Percentiles rank a stretch among this genome's conserved stretches.
phyloP scores from a whole-genome alignment of 2,888 invertebrate species.

The Cacoxenus indagator region DNA sequence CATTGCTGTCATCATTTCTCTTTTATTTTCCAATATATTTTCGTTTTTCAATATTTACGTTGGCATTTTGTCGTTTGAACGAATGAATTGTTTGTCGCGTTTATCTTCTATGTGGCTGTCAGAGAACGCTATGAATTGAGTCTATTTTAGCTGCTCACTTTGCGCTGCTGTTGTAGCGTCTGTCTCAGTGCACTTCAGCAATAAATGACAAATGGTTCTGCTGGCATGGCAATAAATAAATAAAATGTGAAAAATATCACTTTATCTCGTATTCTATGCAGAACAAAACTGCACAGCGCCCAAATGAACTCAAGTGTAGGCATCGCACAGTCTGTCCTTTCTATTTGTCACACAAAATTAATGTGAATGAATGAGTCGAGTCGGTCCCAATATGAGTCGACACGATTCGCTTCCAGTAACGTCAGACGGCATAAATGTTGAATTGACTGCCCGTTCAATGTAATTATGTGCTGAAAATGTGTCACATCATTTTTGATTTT shows the following conservation, averaged over 20 bases:
- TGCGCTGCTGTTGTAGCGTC: conserved; percentile 27
- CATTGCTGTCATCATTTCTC: neutral
- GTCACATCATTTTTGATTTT: conserved; percentile 4
- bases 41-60: neutral
- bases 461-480: conserved; percentile 13
- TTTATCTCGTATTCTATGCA: neutral
- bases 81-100: neutral
- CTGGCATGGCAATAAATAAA: conserved; percentile 61
- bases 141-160: conserved; percentile 28
- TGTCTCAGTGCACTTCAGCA: conserved; percentile 55
- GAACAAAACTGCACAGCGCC: neutral
- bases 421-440: too few species aligned
- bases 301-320: neutral
- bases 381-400: neutral
- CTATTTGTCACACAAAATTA: conserved; percentile 11
- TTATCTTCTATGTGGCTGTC: neutral
- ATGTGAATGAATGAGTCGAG: neutral
- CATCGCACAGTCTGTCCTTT: neutral
- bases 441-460: too few species aligned
- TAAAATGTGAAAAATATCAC: conserved; percentile 40
- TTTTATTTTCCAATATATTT: neutral
- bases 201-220: conserved; percentile 63
- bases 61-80: neutral
- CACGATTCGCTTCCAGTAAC: neutral
- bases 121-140: neutral